Evolutionary conservation across 2,797 vertebrate genomes (phyloP).

Genomic region (Rhincodon typus): DNA sequence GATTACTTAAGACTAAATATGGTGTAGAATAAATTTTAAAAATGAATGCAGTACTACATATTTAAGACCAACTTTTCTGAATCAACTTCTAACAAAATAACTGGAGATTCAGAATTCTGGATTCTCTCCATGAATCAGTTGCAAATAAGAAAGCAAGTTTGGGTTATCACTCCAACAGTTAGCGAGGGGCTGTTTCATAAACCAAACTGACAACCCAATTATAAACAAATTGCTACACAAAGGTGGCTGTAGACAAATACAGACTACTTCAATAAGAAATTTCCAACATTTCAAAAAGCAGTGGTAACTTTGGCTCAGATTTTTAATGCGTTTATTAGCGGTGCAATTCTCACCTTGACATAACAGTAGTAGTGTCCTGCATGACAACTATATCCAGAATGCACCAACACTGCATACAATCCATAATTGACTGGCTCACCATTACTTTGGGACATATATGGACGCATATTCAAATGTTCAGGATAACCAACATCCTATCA

Average conservation of each 20-base stretch:
- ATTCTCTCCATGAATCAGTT: background rate
- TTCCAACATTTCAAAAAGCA: background rate
- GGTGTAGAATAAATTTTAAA: background rate
- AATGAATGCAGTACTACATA: background rate
- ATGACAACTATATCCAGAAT: conserved; percentile 88
- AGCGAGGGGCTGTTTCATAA: background rate
- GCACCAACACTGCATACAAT: conserved; percentile 88
- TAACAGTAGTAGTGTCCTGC: conserved; percentile 94
- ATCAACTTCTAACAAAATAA: background rate
- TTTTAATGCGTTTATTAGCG: background rate
- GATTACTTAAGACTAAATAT: background rate
- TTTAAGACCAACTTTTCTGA: background rate
- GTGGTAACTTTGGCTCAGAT: background rate
- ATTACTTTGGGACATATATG: conserved; percentile 84
- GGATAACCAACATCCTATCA: conserved; percentile 84
- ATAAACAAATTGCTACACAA: background rate
- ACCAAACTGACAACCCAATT: background rate
- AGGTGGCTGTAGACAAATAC: background rate
- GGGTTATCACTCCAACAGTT: background rate
- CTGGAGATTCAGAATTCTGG: background rate
- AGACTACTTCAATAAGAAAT: background rate
- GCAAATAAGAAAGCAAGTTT: background rate
- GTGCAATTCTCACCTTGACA: conserved; percentile 68
- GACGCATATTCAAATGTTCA: conserved; percentile 83
- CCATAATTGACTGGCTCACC: conserved; percentile 79